Base-by-base conservation (phyloP, 2,113 vertebrate species). In the Barnardius zonarius region DNA sequence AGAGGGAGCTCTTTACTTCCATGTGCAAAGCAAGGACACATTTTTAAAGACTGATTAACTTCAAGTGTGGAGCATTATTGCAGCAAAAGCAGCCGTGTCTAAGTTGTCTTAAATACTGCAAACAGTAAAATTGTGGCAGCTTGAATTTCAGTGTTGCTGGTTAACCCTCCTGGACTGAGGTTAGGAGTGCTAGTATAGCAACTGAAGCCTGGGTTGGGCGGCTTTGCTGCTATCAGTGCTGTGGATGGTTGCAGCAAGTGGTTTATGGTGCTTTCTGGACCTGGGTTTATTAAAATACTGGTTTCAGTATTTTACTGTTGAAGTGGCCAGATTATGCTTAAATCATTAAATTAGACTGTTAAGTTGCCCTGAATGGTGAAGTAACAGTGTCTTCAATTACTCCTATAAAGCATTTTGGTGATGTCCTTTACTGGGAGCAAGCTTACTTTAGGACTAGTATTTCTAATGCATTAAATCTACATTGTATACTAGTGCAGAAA, bases 1-100 rank as follows among this genome's bases (percentile, higher is more conserved):
- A 66, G 74, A 88, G 62, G 63, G 72, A 68, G 51, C 67, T 83
- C 94, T 92, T 80, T 93, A 83, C 90, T 93, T 78, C 76, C 43
- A n/a, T 5, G 55, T 0, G 4, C 37, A 70, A 75, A 86, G 63
- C 43, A 64, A 68, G 57, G 62, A 23, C 7, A 0, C 63, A 22
- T 57, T 86, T 95, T 83, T 61, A 25, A 74, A 94, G 44, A 35
- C 30, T 75, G 16, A 33, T 78, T 33, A 76, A 31, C 78, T 83
- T 90, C 63, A 52, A 87, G 63, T 51, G 39, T 87, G 63, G 48
- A 88, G 18, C 1, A 0, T 83, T 83, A 35, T 1, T 79, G 46
- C 54, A 48, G 27, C 30, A 69, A 33, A 44, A 62, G 49, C 14
- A 72, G 11, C 31, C 1, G 0, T 33, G 13, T 41, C 27, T 23